phyloP scores from a whole-genome alignment of 2,888 invertebrate genomes.

The Rhogogaster chlorosoma region DNA sequence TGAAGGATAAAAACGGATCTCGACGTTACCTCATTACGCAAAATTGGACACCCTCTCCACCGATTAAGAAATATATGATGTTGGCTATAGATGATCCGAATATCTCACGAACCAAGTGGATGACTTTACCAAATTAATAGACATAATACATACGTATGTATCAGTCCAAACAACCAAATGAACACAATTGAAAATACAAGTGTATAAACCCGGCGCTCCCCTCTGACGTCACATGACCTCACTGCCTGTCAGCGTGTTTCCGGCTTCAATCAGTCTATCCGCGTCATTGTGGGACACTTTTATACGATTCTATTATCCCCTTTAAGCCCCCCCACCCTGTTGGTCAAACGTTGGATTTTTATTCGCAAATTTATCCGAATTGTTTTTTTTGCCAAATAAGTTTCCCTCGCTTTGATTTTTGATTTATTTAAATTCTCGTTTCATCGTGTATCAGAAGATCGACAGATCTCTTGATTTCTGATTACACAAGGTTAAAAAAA shows the following conservation, averaged over 20 bases:
- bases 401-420: not conserved
- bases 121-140: slow-evolving; percentile 1
- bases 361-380: not conserved
- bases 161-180: slow-evolving; percentile 55
- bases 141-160: slow-evolving; percentile 28
- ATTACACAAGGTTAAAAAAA: not conserved
- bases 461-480: not conserved
- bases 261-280: slow-evolving; percentile 60
- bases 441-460: not conserved
- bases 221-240: slow-evolving; percentile 64
- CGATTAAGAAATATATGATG: slow-evolving; percentile 59
- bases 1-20: not conserved
- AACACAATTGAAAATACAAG: slow-evolving; percentile 68
- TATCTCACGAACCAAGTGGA: slow-evolving; percentile 26
- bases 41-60: not conserved
- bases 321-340: not conserved
- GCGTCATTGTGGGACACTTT: slow-evolving; percentile 48
- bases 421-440: not conserved
- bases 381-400: not conserved
- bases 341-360: slow-evolving; percentile 2
- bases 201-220: slow-evolving; percentile 63
- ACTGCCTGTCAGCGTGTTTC: slow-evolving; percentile 61
- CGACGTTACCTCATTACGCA: not conserved
- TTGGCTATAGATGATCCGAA: slow-evolving; percentile 57
- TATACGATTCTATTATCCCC: slow-evolving; percentile 22